Percentiles rank a stretch among this genome's conserved stretches.
phyloP scores from a whole-genome alignment of 2,888 invertebrate genomes.

The Pyrrhosoma nymphula region DNA sequence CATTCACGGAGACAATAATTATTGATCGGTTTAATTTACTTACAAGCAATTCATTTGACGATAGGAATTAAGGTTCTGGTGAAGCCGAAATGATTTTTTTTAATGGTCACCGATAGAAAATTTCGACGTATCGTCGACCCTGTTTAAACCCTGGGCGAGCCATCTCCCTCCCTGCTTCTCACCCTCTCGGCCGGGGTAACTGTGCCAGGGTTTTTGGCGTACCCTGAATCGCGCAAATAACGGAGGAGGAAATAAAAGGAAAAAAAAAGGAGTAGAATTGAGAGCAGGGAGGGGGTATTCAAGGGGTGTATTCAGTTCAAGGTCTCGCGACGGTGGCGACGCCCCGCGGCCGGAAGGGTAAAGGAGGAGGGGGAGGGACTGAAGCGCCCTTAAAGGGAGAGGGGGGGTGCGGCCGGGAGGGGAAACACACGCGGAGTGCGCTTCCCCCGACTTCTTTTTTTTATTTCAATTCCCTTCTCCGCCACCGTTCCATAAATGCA shows the following conservation, averaged over 20 bases:
- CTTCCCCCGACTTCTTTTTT: background rate
- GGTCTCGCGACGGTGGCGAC: slow-evolving; percentile 9
- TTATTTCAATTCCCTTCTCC: background rate
- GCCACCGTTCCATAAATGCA: background rate
- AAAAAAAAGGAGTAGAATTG: background rate
- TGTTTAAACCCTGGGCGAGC: too few species aligned
- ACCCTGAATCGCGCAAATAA: background rate
- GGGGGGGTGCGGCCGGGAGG: too few species aligned
- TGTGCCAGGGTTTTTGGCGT: background rate
- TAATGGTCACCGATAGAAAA: too few species aligned
- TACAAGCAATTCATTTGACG: too few species aligned
- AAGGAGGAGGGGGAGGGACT: background rate
- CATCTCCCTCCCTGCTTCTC: background rate
- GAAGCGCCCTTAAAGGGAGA: too few species aligned
- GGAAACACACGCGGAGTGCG: background rate
- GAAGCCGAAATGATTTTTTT: too few species aligned
- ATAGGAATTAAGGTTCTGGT: too few species aligned
- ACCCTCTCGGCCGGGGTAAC: background rate
- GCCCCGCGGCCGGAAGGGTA: background rate
- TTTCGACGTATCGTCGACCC: too few species aligned
- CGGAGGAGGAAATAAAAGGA: background rate
- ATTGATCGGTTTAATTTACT: too few species aligned
- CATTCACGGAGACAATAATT: too few species aligned
- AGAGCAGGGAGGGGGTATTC: background rate
- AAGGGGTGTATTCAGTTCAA: background rate